phyloP scores from a whole-genome alignment of 2,888 invertebrate species.

The Aphelenchoides bicaudatus region DNA sequence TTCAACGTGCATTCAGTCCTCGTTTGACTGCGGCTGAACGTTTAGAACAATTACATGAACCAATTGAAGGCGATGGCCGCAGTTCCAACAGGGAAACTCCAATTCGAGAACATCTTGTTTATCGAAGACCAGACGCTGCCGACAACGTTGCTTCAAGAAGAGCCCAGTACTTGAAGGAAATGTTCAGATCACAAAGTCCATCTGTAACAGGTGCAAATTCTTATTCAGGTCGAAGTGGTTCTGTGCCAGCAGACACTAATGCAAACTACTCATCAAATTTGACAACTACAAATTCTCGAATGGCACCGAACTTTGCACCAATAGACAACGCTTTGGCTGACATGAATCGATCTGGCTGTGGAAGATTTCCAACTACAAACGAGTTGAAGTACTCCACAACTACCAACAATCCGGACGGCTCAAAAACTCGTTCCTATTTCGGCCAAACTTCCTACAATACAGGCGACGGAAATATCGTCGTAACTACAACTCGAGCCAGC shows the following conservation, averaged over 20 bases:
- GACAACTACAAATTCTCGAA: not conserved
- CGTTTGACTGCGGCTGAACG: slow-evolving; percentile 54
- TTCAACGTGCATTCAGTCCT: slow-evolving; percentile 41
- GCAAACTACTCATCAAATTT: not conserved
- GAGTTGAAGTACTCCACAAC: slow-evolving; percentile 41
- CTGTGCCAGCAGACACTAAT: not conserved
- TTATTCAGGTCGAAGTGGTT: slow-evolving; percentile 2
- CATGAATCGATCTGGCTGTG: slow-evolving; percentile 41
- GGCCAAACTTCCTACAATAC: slow-evolving; percentile 17
- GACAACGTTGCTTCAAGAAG: slow-evolving; percentile 42
- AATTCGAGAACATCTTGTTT: slow-evolving; percentile 19
- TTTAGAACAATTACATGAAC: slow-evolving; percentile 53
- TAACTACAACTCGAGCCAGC: not conserved
- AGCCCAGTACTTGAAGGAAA: slow-evolving; percentile 44
- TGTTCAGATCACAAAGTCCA: slow-evolving; percentile 23
- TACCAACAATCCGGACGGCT: slow-evolving; percentile 16
- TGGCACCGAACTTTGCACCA: slow-evolving; percentile 43
- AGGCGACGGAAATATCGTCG: slow-evolving; percentile 6
- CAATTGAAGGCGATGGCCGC: slow-evolving; percentile 23
- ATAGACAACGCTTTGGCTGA: slow-evolving; percentile 48
- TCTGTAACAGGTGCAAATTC: no score
- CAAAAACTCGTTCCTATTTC: slow-evolving; percentile 20
- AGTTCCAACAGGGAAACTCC: slow-evolving; percentile 16
- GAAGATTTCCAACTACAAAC: slow-evolving; percentile 51
- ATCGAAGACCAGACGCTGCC: slow-evolving; percentile 38